Base-by-base conservation (phyloP, 2,888 invertebrate species). In the Subacronicta megacephala region DNA sequence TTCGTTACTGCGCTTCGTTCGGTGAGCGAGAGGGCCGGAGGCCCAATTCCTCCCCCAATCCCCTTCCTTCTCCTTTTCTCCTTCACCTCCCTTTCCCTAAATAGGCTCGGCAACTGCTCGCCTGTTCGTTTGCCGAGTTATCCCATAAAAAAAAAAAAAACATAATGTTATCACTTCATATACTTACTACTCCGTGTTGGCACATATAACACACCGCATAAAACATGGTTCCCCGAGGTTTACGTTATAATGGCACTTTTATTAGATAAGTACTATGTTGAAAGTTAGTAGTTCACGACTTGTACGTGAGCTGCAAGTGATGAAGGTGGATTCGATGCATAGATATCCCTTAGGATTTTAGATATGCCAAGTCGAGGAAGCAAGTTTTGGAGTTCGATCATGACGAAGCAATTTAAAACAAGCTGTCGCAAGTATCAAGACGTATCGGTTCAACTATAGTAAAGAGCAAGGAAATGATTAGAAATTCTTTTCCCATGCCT, bases 241-340 rank as follows among this genome's bases (percentile, higher is more conserved):
- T 41, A 18, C 41, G 23, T 40, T 55, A 49, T 51, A 38, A 55
- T 44, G 66, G 12, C 47, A 65, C 40, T 65, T 60, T 65, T 65
- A 65, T 60, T 54, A 60, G 46, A 65, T 65, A 65, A 65, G 59
- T 50, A 59, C 38, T 37, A 41, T 23, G 52, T 38, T 45, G 62
- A 56, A 52, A 56, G 52, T 52, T 56, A n/a, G 18, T 20, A 57
- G 42, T 53, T 38, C 13, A 12, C 15, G 5, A n/a, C 16, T 44
- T 26, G 23, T 16, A 53, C 52, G 49, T 67, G 56, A 61, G 49
- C 31, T 38, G 62, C 41, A 47, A 46, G 31, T 42, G 20, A 56
- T 37, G 37, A 36, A 20, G 10, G 20, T 18, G 13, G 31, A 15
- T 37, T 57, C 35, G 16, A 31, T 56, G 20, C 37, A 66, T 16